Evolutionary conservation across 2,797 vertebrate genomes (phyloP).

Genomic region (Halcyon smyrnensis): DNA sequence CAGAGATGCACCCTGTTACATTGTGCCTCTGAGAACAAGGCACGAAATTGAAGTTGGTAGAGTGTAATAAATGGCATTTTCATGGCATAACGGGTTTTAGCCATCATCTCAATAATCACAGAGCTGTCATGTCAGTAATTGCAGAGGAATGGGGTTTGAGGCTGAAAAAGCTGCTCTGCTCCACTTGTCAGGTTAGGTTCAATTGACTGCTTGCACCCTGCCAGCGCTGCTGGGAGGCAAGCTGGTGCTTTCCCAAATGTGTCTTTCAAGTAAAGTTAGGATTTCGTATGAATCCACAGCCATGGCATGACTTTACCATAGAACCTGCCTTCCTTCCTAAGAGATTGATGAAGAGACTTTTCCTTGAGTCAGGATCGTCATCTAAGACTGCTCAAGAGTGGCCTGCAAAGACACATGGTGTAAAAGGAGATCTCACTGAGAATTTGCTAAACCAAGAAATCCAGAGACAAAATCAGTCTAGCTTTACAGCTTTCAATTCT

Average conservation of each 20-base stretch:
- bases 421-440: neutral
- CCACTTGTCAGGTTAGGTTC: neutral
- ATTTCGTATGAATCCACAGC: neutral
- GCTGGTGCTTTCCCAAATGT: neutral
- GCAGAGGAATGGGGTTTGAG: neutral
- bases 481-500: neutral
- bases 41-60: neutral
- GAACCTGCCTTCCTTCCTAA: neutral
- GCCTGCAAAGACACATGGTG: fast-evolving
- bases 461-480: neutral
- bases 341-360: neutral
- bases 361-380: neutral
- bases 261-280: neutral
- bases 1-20: neutral
- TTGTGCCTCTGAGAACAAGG: neutral
- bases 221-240: neutral
- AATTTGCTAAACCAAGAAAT: neutral
- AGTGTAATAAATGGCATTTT: constrained; percentile 10
- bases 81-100: neutral
- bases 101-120: neutral
- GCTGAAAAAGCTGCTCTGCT: neutral
- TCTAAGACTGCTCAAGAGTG: neutral
- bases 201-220: neutral
- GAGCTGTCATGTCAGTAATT: neutral
- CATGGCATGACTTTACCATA: neutral